Percentiles rank a stretch among this genome's conserved stretches.
phyloP scores from a whole-genome alignment of 2,113 vertebrate genomes.

The Columba livia region DNA sequence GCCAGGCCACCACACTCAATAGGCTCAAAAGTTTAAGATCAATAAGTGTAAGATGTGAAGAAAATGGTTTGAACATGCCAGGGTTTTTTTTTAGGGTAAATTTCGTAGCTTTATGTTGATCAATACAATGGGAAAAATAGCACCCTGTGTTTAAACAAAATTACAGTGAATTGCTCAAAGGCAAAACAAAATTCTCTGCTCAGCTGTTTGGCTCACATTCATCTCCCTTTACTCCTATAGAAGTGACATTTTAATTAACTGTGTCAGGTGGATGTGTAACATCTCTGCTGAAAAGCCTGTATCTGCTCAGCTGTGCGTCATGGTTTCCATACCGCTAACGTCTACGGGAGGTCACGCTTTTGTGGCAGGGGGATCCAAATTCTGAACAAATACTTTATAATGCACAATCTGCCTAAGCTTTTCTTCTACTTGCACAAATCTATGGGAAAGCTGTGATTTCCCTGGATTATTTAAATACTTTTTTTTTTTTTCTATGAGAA shows the following conservation, averaged over 20 bases:
- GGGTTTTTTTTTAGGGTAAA: neutral
- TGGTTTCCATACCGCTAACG: neutral
- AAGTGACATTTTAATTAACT: conserved; percentile 70
- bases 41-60: neutral
- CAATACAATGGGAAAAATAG: neutral
- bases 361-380: conserved; percentile 4
- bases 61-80: neutral
- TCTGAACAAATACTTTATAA: conserved; percentile 12
- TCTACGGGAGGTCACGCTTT: neutral
- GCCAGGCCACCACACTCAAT: neutral
- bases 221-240: conserved; percentile 63
- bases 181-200: conserved; percentile 67
- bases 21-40: neutral
- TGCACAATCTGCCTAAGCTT: neutral
- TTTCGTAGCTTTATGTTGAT: conserved; percentile 29
- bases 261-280: conserved; percentile 65
- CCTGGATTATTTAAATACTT: neutral
- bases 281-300: conserved; percentile 58
- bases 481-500: neutral
- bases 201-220: conserved; percentile 70
- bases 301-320: conserved; percentile 57
- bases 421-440: neutral
- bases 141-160: conserved; percentile 48
- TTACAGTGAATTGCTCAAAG: conserved; percentile 64
- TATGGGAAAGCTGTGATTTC: conserved; percentile 9